Conservation (phyloP, 2,888 invertebrate species). For the Trichogramma evanescens region DNA sequence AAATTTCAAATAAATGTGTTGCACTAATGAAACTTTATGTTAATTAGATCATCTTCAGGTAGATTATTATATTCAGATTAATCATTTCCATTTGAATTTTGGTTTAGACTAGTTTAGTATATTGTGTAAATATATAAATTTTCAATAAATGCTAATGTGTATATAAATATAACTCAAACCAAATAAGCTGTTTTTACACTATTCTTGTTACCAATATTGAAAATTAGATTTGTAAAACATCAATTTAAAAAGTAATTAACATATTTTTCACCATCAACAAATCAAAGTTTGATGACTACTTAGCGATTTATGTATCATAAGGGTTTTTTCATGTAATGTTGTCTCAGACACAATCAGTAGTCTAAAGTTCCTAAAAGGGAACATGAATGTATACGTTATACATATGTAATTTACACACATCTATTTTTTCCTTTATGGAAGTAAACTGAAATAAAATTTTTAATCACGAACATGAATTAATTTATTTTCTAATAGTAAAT, state of each 20-base stretch:
- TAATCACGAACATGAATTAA: slow-evolving; percentile 25
- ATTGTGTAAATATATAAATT: slow-evolving; percentile 13
- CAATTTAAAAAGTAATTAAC: no score
- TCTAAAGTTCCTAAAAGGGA: slow-evolving; percentile 43
- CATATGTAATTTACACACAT: slow-evolving; percentile 28
- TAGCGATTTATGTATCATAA: no score
- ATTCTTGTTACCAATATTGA: slow-evolving; percentile 45
- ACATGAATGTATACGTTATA: slow-evolving; percentile 13
- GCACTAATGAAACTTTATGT: not conserved
- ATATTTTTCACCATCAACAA: no score
- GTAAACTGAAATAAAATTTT: slow-evolving; percentile 45
- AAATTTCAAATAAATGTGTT: no score
- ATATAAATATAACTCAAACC: slow-evolving; percentile 22
- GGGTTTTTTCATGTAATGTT: slow-evolving; percentile 31
- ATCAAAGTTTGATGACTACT: no score
- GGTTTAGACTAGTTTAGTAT: not conserved
- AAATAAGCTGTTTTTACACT: slow-evolving; percentile 40
- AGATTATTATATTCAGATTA: not conserved
- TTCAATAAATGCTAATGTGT: slow-evolving; percentile 13
- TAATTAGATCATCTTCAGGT: not conserved
- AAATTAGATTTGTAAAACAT: slow-evolving; percentile 32
- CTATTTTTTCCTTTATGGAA: slow-evolving; percentile 44
- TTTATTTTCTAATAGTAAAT: not conserved
- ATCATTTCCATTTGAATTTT: not conserved
- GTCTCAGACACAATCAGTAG: slow-evolving; percentile 41